Base-by-base conservation (phyloP, 2,113 vertebrate species). In the Parotia lawesii region DNA sequence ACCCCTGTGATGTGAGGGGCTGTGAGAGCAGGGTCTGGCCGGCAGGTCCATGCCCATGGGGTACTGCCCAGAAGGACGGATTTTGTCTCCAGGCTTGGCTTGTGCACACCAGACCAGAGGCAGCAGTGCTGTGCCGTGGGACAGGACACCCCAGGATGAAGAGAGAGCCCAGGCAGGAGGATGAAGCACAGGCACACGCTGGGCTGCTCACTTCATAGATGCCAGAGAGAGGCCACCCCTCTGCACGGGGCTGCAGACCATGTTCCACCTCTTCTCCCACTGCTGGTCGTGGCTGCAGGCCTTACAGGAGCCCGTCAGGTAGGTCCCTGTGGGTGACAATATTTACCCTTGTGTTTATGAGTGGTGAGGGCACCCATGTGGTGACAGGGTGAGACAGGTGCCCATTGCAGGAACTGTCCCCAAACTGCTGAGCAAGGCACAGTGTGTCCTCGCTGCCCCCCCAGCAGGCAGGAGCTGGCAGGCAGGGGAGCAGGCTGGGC, bases 191-290 rank as follows among this genome's bases (percentile, higher is more conserved):
- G 42, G 29, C 45, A 35, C 50, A 10, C 1, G 1, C 21, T 3
- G 1, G 53, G 51, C 47, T 73, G 51, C 57, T 95, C 9, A 0
- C 48, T 21, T 28, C 18, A 4, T 88, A 98, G 97, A 89, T 95
- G 95, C 80, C 6, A 69, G 87, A 95, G 97, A 72, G 90, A 87
- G 27, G 42, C 35, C 50, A 15, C 11, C 51, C 42, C 14, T 97
- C 88, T 77, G 79, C 50, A 21, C 45, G 21, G 96, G 95, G 96
- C 92, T 83, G 87, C 82, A 51, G 13, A 98, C 90, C 84, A 99
- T 99, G 98, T 99, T 99, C 97, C 98, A 98, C 94, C 97, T 99
- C 79, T 97, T 99, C 87, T 98, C 98, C 88, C 98, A 98, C 96
- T 99, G 98, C 97, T 99, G 98, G 97, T 98, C 82, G 9, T 98